Evolutionary conservation across 2,797 vertebrate species (phyloP).

Genomic region (Gastrophryne carolinensis): DNA sequence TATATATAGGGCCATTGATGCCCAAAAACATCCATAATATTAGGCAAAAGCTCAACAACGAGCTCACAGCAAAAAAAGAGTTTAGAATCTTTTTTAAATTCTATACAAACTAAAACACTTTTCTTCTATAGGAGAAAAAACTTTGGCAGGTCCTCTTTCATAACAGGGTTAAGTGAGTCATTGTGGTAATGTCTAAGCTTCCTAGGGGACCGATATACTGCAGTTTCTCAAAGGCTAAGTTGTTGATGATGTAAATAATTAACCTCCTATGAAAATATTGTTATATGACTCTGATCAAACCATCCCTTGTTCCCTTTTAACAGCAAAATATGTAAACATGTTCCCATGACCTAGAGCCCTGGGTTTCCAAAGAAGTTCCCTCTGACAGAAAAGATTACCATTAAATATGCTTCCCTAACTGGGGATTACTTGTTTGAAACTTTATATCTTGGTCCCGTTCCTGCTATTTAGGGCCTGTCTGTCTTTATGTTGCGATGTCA

Average conservation of each 20-base stretch:
- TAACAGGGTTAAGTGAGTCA: slow-evolving; percentile 18
- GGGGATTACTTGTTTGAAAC: neutral
- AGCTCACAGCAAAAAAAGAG: too few species aligned
- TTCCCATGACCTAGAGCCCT: neutral
- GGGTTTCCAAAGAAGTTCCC: neutral
- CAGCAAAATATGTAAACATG: slow-evolving; percentile 1
- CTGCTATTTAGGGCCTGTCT: neutral
- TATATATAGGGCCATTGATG: too few species aligned
- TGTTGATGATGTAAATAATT: slow-evolving; percentile 8
- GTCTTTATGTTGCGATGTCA: neutral
- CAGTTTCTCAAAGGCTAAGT: slow-evolving; percentile 22
- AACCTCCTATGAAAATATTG: slow-evolving; percentile 1
- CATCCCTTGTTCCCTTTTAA: neutral
- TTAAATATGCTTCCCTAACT: neutral
- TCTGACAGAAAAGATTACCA: neutral
- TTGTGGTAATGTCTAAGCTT: neutral
- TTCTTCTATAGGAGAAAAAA: too few species aligned
- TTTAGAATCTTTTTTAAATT: too few species aligned
- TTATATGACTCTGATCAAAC: neutral
- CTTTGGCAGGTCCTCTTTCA: neutral
- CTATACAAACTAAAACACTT: too few species aligned
- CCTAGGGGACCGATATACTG: slow-evolving; percentile 3
- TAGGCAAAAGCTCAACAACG: too few species aligned
- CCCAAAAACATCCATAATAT: too few species aligned
- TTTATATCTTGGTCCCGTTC: neutral